Evolutionary conservation across 1,140 invertebrate genomes (phyloP).

Genomic region (Macrobrachium nipponense): DNA sequence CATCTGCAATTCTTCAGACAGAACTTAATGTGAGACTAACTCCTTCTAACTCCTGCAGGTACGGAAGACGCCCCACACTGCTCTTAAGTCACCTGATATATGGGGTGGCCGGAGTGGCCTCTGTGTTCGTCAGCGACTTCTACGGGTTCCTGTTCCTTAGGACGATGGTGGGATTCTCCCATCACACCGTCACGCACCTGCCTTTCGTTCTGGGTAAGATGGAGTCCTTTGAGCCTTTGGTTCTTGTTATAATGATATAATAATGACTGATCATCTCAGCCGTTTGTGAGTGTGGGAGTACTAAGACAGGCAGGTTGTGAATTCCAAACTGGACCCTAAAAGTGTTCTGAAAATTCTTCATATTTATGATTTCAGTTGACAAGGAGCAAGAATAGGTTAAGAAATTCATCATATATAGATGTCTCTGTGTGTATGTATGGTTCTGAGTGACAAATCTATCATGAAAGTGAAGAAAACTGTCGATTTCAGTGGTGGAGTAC

Average conservation of each 20-base stretch:
- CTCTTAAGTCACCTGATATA: constrained; percentile 55
- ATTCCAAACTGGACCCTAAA: too few species aligned
- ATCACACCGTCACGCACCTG: constrained; percentile 65
- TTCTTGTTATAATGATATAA: too few species aligned
- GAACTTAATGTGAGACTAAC: background rate
- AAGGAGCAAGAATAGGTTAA: too few species aligned
- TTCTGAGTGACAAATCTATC: too few species aligned
- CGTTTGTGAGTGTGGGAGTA: too few species aligned
- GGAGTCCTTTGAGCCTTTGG: background rate
- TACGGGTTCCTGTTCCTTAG: constrained; percentile 56
- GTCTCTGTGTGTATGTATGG: too few species aligned
- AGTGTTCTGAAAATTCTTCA: too few species aligned
- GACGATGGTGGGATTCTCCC: constrained; percentile 64
- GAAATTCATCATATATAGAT: too few species aligned
- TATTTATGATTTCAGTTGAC: too few species aligned
- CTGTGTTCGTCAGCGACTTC: constrained; percentile 60
- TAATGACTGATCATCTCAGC: too few species aligned
- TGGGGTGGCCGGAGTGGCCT: constrained; percentile 59
- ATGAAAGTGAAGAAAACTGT: background rate
- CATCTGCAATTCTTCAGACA: background rate
- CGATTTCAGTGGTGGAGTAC: constrained; percentile 64
- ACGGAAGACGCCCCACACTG: constrained; percentile 61
- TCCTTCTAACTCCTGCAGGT: constrained; percentile 37
- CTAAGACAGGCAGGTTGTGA: too few species aligned
- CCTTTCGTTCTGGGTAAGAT: constrained; percentile 65